A percentile compares a stretch with the other conserved stretches of the same genome.
These are phyloP conservation scores for Zaprionus davidi DNA, from an alignment of 1,140 invertebrate species.

Conservation along the genomic window DNA sequence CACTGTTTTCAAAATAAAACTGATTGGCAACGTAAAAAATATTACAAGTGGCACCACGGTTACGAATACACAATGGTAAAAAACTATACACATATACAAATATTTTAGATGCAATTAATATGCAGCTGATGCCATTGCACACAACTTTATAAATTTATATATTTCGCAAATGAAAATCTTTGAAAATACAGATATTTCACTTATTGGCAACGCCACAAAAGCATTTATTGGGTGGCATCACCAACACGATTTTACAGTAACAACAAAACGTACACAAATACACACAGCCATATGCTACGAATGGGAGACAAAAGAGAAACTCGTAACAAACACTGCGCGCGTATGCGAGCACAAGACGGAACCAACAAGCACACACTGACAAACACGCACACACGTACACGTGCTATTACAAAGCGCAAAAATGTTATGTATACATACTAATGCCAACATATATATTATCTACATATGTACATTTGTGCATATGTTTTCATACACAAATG, in stretches of 20 bases:
- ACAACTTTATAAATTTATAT: not conserved
- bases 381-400: slow-evolving; percentile 25
- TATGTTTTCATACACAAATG: slow-evolving; percentile 27
- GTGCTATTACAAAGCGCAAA: slow-evolving; percentile 45
- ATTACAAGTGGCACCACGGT: slow-evolving; percentile 48
- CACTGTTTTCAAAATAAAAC: slow-evolving; percentile 9
- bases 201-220: slow-evolving; percentile 36
- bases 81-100: slow-evolving; percentile 37
- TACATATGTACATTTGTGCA: slow-evolving; percentile 17
- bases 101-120: not conserved
- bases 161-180: not conserved
- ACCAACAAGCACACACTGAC: slow-evolving; percentile 39
- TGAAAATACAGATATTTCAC: not conserved
- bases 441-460: slow-evolving; percentile 50
- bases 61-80: slow-evolving; percentile 63
- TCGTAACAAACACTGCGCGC: slow-evolving; percentile 72
- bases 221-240: slow-evolving; percentile 45
- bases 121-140: not conserved
- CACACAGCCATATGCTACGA: slow-evolving; percentile 59
- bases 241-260: slow-evolving; percentile 64
- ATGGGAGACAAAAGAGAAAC: slow-evolving; percentile 54
- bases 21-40: slow-evolving; percentile 34
- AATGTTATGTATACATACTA: slow-evolving; percentile 72
- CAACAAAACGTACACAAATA: slow-evolving; percentile 61
- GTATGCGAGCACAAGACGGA: slow-evolving; percentile 66